A percentile compares a stretch with the other conserved stretches of the same genome.
phyloP scores from a whole-genome alignment of 2,797 vertebrate genomes.

The Amblyraja radiata region DNA sequence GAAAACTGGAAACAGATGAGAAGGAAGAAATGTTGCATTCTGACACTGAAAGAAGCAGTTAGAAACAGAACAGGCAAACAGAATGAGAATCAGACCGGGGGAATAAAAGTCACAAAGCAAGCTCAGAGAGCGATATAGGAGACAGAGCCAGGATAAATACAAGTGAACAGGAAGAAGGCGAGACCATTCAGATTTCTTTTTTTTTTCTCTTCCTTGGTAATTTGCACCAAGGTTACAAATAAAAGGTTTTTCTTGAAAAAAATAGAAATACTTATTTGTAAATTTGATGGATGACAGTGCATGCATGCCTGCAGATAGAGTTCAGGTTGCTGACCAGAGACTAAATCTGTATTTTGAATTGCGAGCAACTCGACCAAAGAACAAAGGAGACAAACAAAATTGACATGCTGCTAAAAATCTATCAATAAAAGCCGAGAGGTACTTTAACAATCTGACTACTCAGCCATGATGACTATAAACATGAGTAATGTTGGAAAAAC shows the following conservation, averaged over 20 bases:
- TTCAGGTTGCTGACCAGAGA: not conserved
- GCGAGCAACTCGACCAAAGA: not conserved
- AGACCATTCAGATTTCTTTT: conserved; percentile 23
- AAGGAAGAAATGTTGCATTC: conserved; percentile 25
- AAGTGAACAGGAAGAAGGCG: conserved; percentile 14
- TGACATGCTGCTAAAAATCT: not conserved
- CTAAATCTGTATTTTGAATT: not conserved
- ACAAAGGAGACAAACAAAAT: not conserved
- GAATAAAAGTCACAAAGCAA: conserved; percentile 5
- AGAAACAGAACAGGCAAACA: conserved; percentile 23
- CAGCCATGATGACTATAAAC: not conserved
- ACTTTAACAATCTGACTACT: not conserved
- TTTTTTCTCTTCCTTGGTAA: not conserved
- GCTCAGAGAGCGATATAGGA: conserved; percentile 20
- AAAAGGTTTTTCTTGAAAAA: not conserved
- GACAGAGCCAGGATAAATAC: conserved; percentile 24
- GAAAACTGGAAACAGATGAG: conserved; percentile 37
- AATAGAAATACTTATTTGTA: not conserved
- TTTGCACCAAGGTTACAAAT: conserved; percentile 1
- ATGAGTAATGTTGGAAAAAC: not conserved
- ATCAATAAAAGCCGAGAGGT: not conserved
- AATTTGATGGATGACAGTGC: not conserved
- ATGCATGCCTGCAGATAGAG: not conserved
- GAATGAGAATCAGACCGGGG: conserved; percentile 29
- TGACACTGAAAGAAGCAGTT: conserved; percentile 13